phyloP scores from a whole-genome alignment of 1,140 invertebrate genomes.

The Dermatophagoides farinae region DNA sequence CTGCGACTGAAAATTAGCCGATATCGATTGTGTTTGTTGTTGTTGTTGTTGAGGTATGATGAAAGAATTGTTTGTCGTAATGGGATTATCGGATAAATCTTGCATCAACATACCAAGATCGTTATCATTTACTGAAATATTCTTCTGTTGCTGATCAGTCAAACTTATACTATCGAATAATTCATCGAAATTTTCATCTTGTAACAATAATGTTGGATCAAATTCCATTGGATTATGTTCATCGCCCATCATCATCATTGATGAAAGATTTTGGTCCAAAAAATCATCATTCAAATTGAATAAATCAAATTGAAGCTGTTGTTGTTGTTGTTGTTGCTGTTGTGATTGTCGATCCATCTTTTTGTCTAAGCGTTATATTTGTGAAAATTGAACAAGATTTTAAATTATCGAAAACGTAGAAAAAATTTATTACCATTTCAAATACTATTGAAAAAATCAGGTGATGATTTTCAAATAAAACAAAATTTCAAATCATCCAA shows the following conservation, averaged over 20 bases:
- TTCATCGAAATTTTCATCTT: slow-evolving; percentile 4
- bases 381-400: not conserved
- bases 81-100: not conserved
- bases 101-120: not conserved
- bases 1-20: not conserved
- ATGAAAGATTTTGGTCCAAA: not conserved
- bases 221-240: not conserved
- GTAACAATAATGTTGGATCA: not conserved
- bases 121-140: not conserved
- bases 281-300: not conserved
- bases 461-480: no score
- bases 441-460: no score
- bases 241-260: not conserved
- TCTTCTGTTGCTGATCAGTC: not conserved
- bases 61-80: not conserved
- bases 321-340: not conserved
- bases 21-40: not conserved
- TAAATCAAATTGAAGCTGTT: not conserved
- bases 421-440: no score
- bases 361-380: not conserved
- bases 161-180: not conserved
- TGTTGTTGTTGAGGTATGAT: not conserved
- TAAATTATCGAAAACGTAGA: no score
- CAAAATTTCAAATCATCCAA: no score
- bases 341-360: not conserved